Evolutionary conservation across 2,888 invertebrate genomes (phyloP).

Genomic region (Melanostoma scalare): DNA sequence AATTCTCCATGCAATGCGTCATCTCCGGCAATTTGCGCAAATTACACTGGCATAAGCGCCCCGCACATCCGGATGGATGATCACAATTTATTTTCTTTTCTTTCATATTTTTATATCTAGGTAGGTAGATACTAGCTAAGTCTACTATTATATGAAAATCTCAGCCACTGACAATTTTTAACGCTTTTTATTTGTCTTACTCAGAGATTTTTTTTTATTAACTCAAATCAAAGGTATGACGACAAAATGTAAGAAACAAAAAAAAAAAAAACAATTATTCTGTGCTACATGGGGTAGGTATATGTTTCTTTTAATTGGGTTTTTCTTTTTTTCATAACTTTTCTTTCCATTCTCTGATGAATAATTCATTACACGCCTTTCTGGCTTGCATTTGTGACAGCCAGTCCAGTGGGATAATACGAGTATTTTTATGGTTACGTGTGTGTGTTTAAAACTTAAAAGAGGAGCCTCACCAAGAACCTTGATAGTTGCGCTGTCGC

Average conservation of each 20-base stretch:
- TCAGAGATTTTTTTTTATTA: constrained; percentile 14
- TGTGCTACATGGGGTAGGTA: constrained; percentile 59
- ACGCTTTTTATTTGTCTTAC: constrained; percentile 29
- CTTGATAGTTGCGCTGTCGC: constrained; percentile 55
- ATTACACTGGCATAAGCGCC: constrained; percentile 66
- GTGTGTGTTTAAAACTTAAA: constrained; percentile 5
- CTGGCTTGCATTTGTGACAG: constrained; percentile 40
- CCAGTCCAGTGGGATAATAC: constrained; percentile 16
- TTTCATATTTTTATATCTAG: neutral
- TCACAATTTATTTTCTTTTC: constrained; percentile 29
- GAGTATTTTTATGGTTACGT: neutral
- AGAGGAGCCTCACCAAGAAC: constrained; percentile 43
- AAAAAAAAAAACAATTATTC: constrained; percentile 29
- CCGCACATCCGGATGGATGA: constrained; percentile 59
- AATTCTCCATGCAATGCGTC: constrained; percentile 63
- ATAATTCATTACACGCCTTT: constrained; percentile 69
- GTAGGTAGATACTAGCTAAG: too few relatives aligned
- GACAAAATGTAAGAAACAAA: neutral
- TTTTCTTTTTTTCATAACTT: constrained; percentile 39
- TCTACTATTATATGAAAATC: constrained; percentile 1
- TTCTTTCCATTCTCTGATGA: constrained; percentile 47
- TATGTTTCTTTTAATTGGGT: constrained; percentile 42
- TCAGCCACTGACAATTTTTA: constrained; percentile 10
- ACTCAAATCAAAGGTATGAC: constrained; percentile 40
- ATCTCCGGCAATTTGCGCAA: constrained; percentile 64